phyloP scores from a whole-genome alignment of 64 coral and sea anemone genomes.

The Stichodactyla helianthus region DNA sequence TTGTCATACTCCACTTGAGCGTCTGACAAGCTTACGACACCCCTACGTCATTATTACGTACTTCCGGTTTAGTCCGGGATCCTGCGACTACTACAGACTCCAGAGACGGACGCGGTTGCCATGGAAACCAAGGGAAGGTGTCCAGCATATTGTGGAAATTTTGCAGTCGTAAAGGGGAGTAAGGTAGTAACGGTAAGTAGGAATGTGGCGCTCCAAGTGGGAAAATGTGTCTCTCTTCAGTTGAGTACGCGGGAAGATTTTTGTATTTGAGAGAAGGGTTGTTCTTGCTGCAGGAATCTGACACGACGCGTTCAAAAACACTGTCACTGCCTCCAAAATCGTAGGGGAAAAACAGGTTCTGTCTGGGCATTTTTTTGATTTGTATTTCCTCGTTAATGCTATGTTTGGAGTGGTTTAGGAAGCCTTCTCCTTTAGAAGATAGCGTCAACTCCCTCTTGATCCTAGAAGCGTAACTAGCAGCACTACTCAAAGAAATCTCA shows the following conservation, averaged over 20 bases:
- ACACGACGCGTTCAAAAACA: conserved; percentile 2
- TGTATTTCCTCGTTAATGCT: conserved; percentile 17
- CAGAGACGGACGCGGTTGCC: conserved; percentile 1
- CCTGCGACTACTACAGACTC: neutral
- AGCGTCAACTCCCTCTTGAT: neutral
- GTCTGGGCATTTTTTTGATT: neutral
- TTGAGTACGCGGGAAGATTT: conserved; percentile 9
- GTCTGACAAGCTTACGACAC: neutral
- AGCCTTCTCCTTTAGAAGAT: conserved; percentile 8
- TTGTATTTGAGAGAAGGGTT: neutral
- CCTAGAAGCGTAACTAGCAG: neutral
- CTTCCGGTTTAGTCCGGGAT: neutral
- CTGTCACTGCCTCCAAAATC: neutral
- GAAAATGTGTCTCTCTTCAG: neutral
- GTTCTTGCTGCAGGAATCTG: neutral
- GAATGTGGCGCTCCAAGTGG: conserved; percentile 1
- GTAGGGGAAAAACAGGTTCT: neutral
- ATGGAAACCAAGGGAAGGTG: neutral
- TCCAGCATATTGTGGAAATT: conserved; percentile 2
- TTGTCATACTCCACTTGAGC: neutral
- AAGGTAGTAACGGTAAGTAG: neutral
- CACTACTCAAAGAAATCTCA: neutral
- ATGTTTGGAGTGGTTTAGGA: neutral
- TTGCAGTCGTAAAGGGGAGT: conserved; percentile 3
- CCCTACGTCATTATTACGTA: neutral